These are phyloP conservation scores for Aurelia coerulea DNA, from an alignment of 30 jellyfish, hydroid and myxozoan species.

Conservation along the genomic window DNA sequence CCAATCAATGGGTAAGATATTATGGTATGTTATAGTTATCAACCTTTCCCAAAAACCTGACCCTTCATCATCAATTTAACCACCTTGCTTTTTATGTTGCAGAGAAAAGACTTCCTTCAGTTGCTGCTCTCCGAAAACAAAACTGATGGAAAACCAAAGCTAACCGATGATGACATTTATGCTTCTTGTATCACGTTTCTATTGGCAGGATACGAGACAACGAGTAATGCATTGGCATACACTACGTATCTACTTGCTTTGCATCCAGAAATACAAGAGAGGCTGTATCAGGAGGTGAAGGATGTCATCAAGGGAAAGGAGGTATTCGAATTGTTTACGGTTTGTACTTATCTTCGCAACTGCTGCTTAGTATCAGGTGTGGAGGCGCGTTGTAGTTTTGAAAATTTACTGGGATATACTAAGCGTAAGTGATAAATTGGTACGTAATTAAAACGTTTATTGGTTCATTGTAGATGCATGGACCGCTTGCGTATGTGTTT, in stretches of 20 bases:
- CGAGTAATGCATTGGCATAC: conserved; percentile 52
- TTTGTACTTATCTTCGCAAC: too few relatives aligned
- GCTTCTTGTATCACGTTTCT: conserved; percentile 47
- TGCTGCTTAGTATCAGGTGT: too few relatives aligned
- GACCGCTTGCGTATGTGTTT: too few relatives aligned
- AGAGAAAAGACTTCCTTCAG: conserved; percentile 64
- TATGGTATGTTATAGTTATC: too few relatives aligned
- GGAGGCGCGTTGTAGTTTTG: too few relatives aligned
- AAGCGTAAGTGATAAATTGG: too few relatives aligned
- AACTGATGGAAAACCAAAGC: conserved; percentile 51
- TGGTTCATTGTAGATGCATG: too few relatives aligned
- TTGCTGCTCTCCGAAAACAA: conserved; percentile 32
- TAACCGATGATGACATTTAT: conserved; percentile 53
- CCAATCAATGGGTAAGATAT: too few relatives aligned
- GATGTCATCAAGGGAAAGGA: conserved; percentile 2
- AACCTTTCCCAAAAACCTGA: too few relatives aligned
- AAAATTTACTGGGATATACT: too few relatives aligned
- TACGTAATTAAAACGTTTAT: too few relatives aligned
- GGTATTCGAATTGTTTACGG: not conserved
- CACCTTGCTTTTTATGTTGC: not conserved
- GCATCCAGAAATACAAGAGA: conserved; percentile 63
- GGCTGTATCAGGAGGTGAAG: conserved; percentile 48
- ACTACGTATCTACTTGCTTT: conserved; percentile 53
- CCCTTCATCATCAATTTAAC: too few relatives aligned
- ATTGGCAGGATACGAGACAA: conserved; percentile 65